These are phyloP conservation scores for Trachythela sp. DNA, from an alignment of 64 coral and sea anemone species.

Conservation along the genomic window DNA sequence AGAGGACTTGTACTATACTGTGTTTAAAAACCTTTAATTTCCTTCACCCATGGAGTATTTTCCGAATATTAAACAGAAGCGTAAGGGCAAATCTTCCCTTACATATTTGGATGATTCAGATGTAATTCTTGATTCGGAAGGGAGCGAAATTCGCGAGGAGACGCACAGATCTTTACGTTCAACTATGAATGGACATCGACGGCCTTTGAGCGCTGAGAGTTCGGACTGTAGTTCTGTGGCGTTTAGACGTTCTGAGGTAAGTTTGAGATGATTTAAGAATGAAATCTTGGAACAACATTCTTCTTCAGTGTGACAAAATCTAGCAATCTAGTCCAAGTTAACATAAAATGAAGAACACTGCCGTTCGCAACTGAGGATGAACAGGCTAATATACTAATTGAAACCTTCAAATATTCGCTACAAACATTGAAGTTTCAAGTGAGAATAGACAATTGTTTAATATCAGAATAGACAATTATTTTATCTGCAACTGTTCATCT, in stretches of 20 bases:
- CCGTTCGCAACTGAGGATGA: too few relatives aligned
- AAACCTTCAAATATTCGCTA: too few relatives aligned
- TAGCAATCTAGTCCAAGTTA: background rate
- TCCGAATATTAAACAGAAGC: background rate
- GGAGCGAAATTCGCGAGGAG: background rate
- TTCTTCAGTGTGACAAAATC: background rate
- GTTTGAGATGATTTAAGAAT: background rate
- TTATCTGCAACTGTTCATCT: too few relatives aligned
- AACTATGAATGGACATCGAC: background rate
- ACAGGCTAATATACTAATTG: too few relatives aligned
- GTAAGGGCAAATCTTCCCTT: background rate
- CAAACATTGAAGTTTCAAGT: too few relatives aligned
- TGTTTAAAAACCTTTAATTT: too few relatives aligned
- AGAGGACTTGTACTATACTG: too few relatives aligned
- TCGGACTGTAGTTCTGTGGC: background rate
- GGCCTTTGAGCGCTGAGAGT: constrained; percentile 1
- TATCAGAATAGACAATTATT: too few relatives aligned
- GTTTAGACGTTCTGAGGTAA: constrained; percentile 4
- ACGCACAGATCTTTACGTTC: background rate
- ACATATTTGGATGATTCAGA: background rate
- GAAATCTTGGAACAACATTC: too few relatives aligned
- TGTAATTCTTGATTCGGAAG: background rate
- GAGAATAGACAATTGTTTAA: too few relatives aligned
- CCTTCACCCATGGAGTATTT: background rate
- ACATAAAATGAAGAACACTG: background rate